A percentile compares a stretch with the other conserved stretches of the same genome.
Conservation (phyloP, 2,888 invertebrate species). For the Erebia ligea region DNA sequence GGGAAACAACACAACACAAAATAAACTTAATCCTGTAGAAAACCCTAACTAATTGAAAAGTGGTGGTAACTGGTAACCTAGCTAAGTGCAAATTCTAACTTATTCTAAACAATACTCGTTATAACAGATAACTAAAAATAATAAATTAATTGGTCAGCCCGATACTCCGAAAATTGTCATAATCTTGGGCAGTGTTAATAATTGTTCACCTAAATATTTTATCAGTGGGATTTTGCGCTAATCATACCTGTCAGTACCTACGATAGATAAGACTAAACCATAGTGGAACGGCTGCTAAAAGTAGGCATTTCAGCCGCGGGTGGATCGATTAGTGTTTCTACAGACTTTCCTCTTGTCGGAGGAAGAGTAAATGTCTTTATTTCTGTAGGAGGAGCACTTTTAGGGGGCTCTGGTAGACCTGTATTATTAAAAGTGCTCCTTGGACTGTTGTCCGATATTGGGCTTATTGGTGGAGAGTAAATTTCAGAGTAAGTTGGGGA, state of each 20-base stretch:
- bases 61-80: slow-evolving; percentile 45
- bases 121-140: neutral
- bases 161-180: slow-evolving; percentile 42
- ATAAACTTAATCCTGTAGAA: slow-evolving; percentile 22
- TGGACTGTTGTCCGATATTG: slow-evolving; percentile 72
- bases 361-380: slow-evolving; percentile 76
- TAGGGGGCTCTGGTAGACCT: slow-evolving; percentile 70
- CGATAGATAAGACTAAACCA: slow-evolving; percentile 58
- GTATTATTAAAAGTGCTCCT: slow-evolving; percentile 68
- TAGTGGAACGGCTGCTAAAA: slow-evolving; percentile 74
- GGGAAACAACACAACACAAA: slow-evolving; percentile 54
- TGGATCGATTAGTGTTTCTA: slow-evolving; percentile 75
- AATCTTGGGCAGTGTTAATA: slow-evolving; percentile 35
- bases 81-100: slow-evolving; percentile 25
- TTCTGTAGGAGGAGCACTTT: slow-evolving; percentile 69
- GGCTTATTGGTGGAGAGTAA: slow-evolving; percentile 77
- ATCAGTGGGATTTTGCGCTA: slow-evolving; percentile 44
- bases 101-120: neutral
- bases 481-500: slow-evolving; percentile 80
- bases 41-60: slow-evolving; percentile 1
- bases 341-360: slow-evolving; percentile 69
- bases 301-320: slow-evolving; percentile 65
- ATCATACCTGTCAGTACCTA: neutral
- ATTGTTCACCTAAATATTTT: slow-evolving; percentile 26
- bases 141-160: slow-evolving; percentile 33